A percentile compares a stretch with the other conserved stretches of the same genome.
Conservation (phyloP, 2,113 vertebrate species). For the Pseudopodoces humilis region DNA sequence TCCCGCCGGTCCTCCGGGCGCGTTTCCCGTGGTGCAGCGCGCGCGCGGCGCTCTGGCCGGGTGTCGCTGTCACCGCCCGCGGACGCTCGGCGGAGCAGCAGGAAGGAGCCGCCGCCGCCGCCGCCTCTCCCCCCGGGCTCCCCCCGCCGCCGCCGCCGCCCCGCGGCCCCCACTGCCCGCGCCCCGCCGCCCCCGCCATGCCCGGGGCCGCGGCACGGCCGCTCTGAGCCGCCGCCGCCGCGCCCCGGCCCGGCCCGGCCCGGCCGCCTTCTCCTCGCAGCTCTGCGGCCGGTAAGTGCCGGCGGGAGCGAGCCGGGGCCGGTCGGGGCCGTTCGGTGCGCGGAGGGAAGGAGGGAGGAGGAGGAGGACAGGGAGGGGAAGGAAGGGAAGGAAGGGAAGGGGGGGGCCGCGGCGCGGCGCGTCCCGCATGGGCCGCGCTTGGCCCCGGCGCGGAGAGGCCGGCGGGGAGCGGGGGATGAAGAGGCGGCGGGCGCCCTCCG, state of each 20-base stretch:
- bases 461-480: conserved; percentile 10
- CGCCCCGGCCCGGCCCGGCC: too few species aligned
- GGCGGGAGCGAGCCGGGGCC: background rate
- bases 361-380: background rate
- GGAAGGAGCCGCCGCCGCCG: conserved; percentile 34
- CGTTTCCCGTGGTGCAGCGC: conserved; percentile 43
- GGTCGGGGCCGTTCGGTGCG: background rate
- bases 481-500: background rate
- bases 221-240: too few species aligned
- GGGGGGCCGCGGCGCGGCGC: background rate
- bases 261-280: too few species aligned
- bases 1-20: background rate
- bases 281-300: too few species aligned
- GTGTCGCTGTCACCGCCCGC: conserved; percentile 56
- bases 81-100: conserved; percentile 10
- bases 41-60: conserved; percentile 54
- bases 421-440: conserved; percentile 42
- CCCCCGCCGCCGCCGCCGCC: too few species aligned
- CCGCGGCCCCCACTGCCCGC: too few species aligned
- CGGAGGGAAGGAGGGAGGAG: background rate
- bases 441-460: conserved; percentile 41
- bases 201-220: too few species aligned
- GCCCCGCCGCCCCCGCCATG: too few species aligned
- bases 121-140: background rate
- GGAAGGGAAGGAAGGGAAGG: background rate